Base-by-base conservation (phyloP, 2,888 invertebrate species). In the Laspeyria flexula region DNA sequence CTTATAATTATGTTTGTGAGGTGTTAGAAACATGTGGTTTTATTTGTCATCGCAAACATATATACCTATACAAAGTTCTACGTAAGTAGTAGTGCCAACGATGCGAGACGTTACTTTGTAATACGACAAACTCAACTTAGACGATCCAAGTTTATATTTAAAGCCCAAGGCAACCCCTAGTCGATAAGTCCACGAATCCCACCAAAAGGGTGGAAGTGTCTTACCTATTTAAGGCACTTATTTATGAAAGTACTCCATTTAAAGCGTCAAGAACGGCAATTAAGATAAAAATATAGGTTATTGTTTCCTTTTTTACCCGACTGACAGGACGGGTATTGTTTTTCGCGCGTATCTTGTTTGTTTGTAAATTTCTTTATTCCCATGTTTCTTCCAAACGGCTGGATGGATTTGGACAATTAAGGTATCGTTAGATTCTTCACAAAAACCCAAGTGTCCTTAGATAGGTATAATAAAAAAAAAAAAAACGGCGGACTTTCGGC, bases 141-240 rank as follows among this genome's bases (percentile, higher is more conserved):
- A 55, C 73, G 61, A 67, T 71, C 62, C 55, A 61, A 65, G 67
- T 71, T 74, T 70, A 71, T 72, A 75, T 78, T 75, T 75, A 76
- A 64, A 64, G 43, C 41, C 44, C 68, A 78, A 76, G 79, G 76
- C 52, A 65, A 61, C 39, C 18, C 45, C 29, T 23, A 72, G 74
- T 70, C 75, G 72, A 76, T 77, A 76, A 67, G 57, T 63, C 37
- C 52, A 52, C 41, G 35, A 45, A 6, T 7, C 31, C 44, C 51
- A 43, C 35, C 15, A 53, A 58, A 25, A 49, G 41, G 45, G 23
- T 49, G 47, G 39, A 61, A 23, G 41, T 45, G 58, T 44, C 48
- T 65, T 46, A 30, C 29, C 29, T 55, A 42, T 47, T 48, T 42
- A 31, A 15, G n/a, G 16, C 27, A 18, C 12, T 45, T 52, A 69